phyloP scores from a whole-genome alignment of 2,113 vertebrate genomes.

The Antechinus stuartii region DNA sequence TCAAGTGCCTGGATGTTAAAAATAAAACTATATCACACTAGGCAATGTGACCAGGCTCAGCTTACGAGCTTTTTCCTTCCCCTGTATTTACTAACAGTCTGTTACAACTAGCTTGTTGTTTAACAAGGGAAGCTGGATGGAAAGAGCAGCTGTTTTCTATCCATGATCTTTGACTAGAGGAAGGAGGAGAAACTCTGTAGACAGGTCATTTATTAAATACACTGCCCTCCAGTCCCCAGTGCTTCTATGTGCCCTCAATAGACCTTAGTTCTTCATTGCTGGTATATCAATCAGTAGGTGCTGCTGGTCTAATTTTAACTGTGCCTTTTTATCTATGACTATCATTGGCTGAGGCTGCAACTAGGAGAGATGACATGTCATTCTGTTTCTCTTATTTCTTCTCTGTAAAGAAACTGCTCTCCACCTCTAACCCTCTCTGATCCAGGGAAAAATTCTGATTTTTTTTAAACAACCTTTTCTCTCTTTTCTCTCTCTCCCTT shows the following conservation, averaged over 20 bases:
- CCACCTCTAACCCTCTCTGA: constrained; percentile 8
- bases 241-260: not conserved
- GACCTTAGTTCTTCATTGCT: not conserved
- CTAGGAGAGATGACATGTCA: constrained; percentile 45
- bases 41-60: constrained; percentile 84
- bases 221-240: not conserved
- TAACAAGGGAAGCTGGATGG: constrained; percentile 30
- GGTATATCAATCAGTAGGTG: not conserved
- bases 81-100: constrained; percentile 76
- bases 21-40: constrained; percentile 84
- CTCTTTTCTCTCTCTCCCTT: not conserved
- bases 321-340: constrained; percentile 33
- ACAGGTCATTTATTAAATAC: constrained; percentile 41
- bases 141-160: constrained; percentile 20
- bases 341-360: constrained; percentile 60
- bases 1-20: constrained; percentile 86
- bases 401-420: constrained; percentile 52
- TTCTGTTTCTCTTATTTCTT: constrained; percentile 60
- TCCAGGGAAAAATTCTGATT: not conserved
- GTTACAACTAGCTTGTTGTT: constrained; percentile 60
- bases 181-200: constrained; percentile 50
- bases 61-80: constrained; percentile 79
- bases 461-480: not conserved
- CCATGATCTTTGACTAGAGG: constrained; percentile 15
- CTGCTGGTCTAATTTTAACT: constrained; percentile 61